A percentile compares a stretch with the other conserved stretches of the same genome.
Conservation (phyloP, 2,797 vertebrate genomes). For the Spheniscus humboldti region DNA sequence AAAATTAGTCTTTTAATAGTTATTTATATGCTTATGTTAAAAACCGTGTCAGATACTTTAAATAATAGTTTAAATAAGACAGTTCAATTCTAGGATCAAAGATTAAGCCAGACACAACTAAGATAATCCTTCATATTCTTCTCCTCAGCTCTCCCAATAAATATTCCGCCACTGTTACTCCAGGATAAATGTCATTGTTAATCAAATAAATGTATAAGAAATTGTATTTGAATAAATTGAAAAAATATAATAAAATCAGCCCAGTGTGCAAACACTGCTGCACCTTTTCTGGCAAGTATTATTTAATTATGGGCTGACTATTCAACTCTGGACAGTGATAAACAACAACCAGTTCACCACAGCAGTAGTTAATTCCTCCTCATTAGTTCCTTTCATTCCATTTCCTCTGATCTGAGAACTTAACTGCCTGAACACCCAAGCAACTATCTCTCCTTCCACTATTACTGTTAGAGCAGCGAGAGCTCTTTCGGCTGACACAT, state of each 20-base stretch:
- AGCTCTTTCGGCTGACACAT: not conserved
- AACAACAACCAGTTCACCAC: not conserved
- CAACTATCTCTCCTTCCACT: not conserved
- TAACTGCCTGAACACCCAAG: not conserved
- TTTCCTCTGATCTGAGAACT: not conserved
- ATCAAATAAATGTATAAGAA: not conserved
- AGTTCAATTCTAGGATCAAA: not conserved
- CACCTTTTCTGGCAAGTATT: not conserved
- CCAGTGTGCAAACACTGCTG: not conserved
- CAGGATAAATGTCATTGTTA: not conserved
- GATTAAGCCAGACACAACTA: not conserved
- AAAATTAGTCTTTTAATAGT: not conserved
- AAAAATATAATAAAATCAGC: not conserved
- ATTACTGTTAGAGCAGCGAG: fast-evolving
- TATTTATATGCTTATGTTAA: not conserved
- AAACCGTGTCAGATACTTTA: not conserved
- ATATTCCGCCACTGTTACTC: not conserved
- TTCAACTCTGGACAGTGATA: not conserved
- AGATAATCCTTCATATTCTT: not conserved
- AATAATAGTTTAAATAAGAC: not conserved
- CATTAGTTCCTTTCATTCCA: not conserved
- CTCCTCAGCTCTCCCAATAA: not conserved
- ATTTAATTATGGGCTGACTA: not conserved
- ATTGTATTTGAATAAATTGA: not conserved
- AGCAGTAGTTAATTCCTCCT: not conserved